Conservation (phyloP, 35 echinoderm and acorn worm species). For the Lytechinus variegatus region DNA sequence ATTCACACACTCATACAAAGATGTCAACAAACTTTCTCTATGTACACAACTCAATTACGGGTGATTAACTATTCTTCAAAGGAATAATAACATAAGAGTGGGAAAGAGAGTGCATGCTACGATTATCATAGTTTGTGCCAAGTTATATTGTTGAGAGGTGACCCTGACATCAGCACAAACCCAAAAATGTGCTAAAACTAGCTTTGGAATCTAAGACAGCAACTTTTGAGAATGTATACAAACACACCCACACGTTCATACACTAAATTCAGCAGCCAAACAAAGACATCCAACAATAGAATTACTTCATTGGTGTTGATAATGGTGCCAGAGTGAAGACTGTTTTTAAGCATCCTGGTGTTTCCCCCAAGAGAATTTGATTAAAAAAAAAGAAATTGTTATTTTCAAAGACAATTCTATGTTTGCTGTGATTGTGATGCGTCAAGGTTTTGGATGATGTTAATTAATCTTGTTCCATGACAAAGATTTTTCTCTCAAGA, state of each 20-base stretch:
- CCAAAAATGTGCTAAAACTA: background rate
- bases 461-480: background rate
- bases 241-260: background rate
- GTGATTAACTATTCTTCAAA: background rate
- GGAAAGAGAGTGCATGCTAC: background rate
- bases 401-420: background rate
- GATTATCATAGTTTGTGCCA: background rate
- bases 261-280: background rate
- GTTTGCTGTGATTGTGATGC: background rate
- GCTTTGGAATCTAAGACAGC: background rate
- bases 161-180: background rate
- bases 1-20: conserved; percentile 10
- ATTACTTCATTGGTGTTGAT: background rate
- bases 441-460: background rate
- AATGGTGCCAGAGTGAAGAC: background rate
- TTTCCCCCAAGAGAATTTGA: background rate
- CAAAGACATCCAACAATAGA: background rate
- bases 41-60: background rate
- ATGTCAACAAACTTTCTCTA: conserved; percentile 22
- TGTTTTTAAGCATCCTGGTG: background rate
- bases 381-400: background rate
- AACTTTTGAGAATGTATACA: background rate
- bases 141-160: background rate
- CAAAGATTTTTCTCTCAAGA: background rate
- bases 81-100: background rate